A percentile compares a stretch with the other conserved stretches of the same genome.
Conservation (phyloP, 1,140 invertebrate genomes). For the Sweltsa coloradensis region DNA sequence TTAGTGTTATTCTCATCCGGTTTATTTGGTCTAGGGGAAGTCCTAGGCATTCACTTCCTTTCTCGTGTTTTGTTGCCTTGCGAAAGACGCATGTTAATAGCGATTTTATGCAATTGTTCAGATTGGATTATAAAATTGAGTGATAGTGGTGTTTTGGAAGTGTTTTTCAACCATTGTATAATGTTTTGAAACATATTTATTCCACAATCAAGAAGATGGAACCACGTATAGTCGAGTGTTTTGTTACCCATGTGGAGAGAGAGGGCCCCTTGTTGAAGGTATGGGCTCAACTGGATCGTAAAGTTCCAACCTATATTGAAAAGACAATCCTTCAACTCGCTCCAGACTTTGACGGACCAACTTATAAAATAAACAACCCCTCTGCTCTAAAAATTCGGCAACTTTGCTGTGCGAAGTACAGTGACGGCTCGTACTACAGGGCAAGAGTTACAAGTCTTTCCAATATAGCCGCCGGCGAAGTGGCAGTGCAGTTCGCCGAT, state of each 20-base stretch:
- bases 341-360: conserved; percentile 24
- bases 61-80: too few species aligned
- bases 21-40: too few species aligned
- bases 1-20: too few species aligned
- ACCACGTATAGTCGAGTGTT: too few species aligned
- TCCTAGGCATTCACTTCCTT: too few species aligned
- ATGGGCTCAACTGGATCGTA: conserved; percentile 47
- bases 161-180: too few species aligned
- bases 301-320: conserved; percentile 38
- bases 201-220: too few species aligned
- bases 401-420: conserved; percentile 49
- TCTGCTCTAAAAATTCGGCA: conserved; percentile 32
- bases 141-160: too few species aligned
- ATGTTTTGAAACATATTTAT: too few species aligned
- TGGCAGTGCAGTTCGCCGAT: conserved; percentile 53
- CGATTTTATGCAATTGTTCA: too few species aligned
- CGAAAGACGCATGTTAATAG: too few species aligned
- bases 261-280: conserved; percentile 50
- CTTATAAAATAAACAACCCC: conserved; percentile 30
- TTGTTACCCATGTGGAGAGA: conserved; percentile 49
- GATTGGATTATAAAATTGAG: too few species aligned
- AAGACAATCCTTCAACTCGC: conserved; percentile 29
- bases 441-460: conserved; percentile 38
- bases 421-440: conserved; percentile 47
- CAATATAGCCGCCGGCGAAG: conserved; percentile 30